Conservation (phyloP, 2,888 invertebrate genomes). For the Gerosis bhagava region DNA sequence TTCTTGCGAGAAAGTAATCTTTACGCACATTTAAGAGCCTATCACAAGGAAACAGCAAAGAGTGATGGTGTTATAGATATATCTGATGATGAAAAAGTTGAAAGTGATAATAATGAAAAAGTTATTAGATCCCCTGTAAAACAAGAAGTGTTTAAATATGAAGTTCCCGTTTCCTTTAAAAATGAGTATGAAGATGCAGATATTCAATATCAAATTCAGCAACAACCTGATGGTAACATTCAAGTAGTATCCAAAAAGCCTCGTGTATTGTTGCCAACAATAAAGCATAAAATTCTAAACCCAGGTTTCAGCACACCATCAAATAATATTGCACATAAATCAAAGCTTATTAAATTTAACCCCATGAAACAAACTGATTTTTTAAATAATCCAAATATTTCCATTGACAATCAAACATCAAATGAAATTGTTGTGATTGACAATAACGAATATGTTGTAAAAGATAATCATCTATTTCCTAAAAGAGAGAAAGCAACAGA, state of each 20-base stretch:
- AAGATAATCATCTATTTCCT: conserved; percentile 60
- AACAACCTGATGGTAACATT: conserved; percentile 70
- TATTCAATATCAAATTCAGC: conserved; percentile 58
- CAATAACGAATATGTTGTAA: conserved; percentile 82
- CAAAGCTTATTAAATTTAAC: conserved; percentile 35
- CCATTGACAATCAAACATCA: conserved; percentile 39
- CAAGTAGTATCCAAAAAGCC: conserved; percentile 68
- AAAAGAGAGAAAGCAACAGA: conserved; percentile 41
- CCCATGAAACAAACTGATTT: conserved; percentile 44
- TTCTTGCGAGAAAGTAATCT: conserved; percentile 87
- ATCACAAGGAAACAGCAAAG: conserved; percentile 85
- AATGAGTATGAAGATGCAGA: conserved; percentile 53
- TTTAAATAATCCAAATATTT: conserved; percentile 33
- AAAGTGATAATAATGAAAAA: conserved; percentile 26
- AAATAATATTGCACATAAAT: conserved; percentile 41
- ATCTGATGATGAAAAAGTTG: conserved; percentile 72
- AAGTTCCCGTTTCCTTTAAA: conserved; percentile 49
- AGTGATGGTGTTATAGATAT: conserved; percentile 85
- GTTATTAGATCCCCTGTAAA: conserved; percentile 43
- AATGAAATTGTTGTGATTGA: conserved; percentile 79
- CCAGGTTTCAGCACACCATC: conserved; percentile 47
- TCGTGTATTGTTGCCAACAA: conserved; percentile 36
- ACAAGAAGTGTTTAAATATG: conserved; percentile 52
- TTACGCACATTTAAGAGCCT: conserved; percentile 86
- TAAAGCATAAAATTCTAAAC: conserved; percentile 69